phyloP scores from a whole-genome alignment of 2,888 invertebrate species.

The Andrena fulva region DNA sequence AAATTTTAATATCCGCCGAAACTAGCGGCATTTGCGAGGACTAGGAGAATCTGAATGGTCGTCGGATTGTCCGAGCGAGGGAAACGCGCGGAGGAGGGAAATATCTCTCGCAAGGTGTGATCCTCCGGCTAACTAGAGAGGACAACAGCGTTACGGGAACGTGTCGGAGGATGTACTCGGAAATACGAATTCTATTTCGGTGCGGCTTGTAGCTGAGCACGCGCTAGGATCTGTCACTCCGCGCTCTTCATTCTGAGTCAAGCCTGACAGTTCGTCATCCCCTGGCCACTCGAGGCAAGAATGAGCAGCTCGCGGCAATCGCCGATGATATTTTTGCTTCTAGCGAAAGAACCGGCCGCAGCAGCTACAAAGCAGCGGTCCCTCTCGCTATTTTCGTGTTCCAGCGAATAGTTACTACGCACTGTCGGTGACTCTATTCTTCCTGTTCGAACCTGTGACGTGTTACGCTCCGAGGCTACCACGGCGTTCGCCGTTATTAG shows the following conservation, averaged over 20 bases:
- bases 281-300: constrained; percentile 67
- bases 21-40: too few relatives aligned
- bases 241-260: constrained; percentile 77
- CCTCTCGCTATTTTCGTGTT: constrained; percentile 44
- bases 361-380: constrained; percentile 52
- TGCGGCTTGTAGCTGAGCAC: constrained; percentile 77
- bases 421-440: background rate
- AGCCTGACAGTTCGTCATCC: constrained; percentile 82
- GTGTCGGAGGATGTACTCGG: constrained; percentile 60
- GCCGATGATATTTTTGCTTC: constrained; percentile 71
- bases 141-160: constrained; percentile 19
- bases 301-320: constrained; percentile 69
- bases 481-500: background rate
- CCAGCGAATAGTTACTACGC: constrained; percentile 24
- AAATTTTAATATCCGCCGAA: too few relatives aligned
- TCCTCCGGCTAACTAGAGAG: background rate
- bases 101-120: background rate
- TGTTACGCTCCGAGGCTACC: background rate
- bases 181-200: constrained; percentile 79
- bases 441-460: background rate
- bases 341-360: constrained; percentile 43
- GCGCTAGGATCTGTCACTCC: constrained; percentile 79
- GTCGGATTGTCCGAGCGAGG: background rate
- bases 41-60: background rate
- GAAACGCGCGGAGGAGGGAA: background rate